Base-by-base conservation (phyloP, 2,888 invertebrate genomes). In the Cheilosia vulpina region DNA sequence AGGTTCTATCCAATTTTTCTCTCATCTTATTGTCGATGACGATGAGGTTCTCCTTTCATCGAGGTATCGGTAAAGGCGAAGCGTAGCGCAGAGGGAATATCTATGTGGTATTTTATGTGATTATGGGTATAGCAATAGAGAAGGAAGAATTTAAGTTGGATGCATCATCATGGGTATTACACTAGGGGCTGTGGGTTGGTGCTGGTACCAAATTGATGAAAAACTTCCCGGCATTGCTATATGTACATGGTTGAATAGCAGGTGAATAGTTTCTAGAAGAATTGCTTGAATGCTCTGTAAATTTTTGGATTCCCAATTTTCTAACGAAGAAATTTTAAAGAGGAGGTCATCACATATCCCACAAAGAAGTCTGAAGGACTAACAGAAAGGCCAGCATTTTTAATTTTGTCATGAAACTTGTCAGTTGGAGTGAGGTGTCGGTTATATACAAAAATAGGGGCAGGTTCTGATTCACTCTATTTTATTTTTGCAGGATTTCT, bases 41-140 rank as follows among this genome's bases (percentile, higher is more conserved):
- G 84, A 80, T 65, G 45, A 47, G 65, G 34, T 55, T 47, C 73
- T 65, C 27, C 43, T 75, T 84, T 69, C 50, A 45, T 27, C 38
- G 45, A 27, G 2, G 41, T 9, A 31, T 38, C 21, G 15, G 11
- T n/a, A 7, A 53, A 15, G 53, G 62, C 38, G 38, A 21, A 38
- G 43, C 19, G 31, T 38, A 38, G 43, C 19, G 41, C 34, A 52
- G 45, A 41, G 41, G 43, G 60, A 81, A 71, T 78, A 53, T 72
- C 82, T 77, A 63, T 77, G 81, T 72, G 81, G 81, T 81, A 76
- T 80, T 85, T 79, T 81, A 76, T 85, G 76, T 85, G 81, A 85
- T 85, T 81, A 85, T 85, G 81, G 85, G 60, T 72, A 38, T 38
- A 66, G 52, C 62, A 55, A 19, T 24, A 17, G 76, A 63, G 57